These are phyloP conservation scores for Stenoptilia bipunctidactyla DNA, from an alignment of 2,888 invertebrate genomes.

Conservation along the genomic window DNA sequence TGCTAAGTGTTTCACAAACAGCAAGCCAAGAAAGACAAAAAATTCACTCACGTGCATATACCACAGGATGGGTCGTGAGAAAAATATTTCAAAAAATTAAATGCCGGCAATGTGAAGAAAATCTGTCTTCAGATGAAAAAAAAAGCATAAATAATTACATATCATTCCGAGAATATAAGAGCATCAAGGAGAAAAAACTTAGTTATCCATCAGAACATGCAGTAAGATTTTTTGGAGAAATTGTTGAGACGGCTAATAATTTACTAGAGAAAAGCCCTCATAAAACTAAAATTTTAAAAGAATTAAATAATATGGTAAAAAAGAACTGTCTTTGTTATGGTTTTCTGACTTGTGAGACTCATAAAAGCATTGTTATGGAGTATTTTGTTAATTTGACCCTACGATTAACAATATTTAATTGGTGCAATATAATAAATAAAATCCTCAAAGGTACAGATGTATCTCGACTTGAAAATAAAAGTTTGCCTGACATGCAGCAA, in stretches of 20 bases:
- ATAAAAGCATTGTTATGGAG: conserved; percentile 8
- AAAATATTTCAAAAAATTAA: conserved; percentile 12
- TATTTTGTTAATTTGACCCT: conserved; percentile 9
- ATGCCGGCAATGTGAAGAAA: conserved; percentile 8
- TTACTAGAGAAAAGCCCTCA: conserved; percentile 13
- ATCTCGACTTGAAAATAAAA: conserved; percentile 3
- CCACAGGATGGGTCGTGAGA: conserved; percentile 16
- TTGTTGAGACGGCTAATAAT: conserved; percentile 15
- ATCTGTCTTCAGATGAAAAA: conserved; percentile 1
- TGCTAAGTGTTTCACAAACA: conserved; percentile 5
- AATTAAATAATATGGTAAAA: conserved; percentile 9
- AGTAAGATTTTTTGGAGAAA: conserved; percentile 13
- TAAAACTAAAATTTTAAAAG: conserved; percentile 5
- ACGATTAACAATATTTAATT: conserved; percentile 12
- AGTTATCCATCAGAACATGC: conserved; percentile 15
- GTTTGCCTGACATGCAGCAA: conserved; percentile 8
- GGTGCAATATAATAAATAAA: conserved; percentile 14
- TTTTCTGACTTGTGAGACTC: conserved; percentile 11
- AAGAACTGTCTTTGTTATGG: conserved; percentile 16
- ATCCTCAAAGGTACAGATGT: conserved; percentile 12
- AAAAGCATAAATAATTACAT: conserved; percentile 12
- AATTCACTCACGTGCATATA: conserved; percentile 19
- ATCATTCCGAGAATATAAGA: conserved; percentile 12
- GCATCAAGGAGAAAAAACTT: conserved; percentile 10
- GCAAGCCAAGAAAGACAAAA: conserved; percentile 14